phyloP scores from a whole-genome alignment of 2,797 vertebrate genomes.

The Fundulus diaphanus region DNA sequence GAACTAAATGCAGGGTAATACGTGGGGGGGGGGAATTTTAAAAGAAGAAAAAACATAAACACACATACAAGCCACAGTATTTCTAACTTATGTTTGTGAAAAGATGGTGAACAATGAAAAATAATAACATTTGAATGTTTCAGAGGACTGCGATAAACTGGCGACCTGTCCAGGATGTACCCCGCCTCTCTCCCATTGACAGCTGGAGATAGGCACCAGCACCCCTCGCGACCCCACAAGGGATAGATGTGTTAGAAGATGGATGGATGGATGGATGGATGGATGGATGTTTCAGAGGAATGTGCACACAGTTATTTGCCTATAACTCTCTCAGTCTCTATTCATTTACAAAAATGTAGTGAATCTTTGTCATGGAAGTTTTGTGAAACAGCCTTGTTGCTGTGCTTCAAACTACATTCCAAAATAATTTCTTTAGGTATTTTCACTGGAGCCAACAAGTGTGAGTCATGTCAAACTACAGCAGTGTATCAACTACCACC shows the following conservation, averaged over 20 bases:
- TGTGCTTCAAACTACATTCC: not conserved
- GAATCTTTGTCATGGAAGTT: not conserved
- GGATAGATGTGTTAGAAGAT: no score
- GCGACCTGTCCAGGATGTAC: no score
- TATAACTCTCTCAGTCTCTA: not conserved
- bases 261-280: no score
- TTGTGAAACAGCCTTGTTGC: not conserved
- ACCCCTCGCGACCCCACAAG: no score
- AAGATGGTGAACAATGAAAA: not conserved
- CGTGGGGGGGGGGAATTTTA: not conserved
- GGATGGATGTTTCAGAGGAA: not conserved
- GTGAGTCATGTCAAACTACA: not conserved
- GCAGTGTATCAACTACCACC: conserved; percentile 13
- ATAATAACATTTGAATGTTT: not conserved
- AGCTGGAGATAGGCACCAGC: no score
- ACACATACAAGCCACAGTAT: not conserved
- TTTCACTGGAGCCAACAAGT: conserved; percentile 20
- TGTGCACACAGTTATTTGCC: not conserved
- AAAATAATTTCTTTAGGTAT: conserved; percentile 2
- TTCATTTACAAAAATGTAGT: not conserved
- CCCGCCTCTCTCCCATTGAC: no score
- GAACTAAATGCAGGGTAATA: not conserved
- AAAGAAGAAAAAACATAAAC: not conserved
- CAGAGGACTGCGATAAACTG: not conserved
- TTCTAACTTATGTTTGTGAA: not conserved